Evolutionary conservation across 2,797 vertebrate genomes (phyloP).

Genomic region (Gymnothorax javanicus): DNA sequence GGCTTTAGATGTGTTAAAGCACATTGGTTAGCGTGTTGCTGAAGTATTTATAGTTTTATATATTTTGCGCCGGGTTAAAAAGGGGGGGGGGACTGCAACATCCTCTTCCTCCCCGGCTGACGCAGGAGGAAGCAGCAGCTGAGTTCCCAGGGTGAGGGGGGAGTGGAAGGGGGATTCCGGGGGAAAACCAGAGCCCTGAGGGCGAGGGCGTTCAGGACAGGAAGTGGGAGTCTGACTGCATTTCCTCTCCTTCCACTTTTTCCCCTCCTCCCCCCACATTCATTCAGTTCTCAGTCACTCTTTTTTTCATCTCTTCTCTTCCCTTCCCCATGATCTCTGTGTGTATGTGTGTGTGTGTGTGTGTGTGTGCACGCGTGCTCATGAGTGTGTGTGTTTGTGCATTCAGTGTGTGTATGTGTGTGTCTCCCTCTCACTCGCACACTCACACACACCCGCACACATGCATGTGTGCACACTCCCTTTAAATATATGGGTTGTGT

Average conservation of each 20-base stretch:
- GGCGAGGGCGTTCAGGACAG: no score
- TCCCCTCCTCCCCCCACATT: neutral
- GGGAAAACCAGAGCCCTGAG: neutral
- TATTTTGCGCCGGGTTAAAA: neutral
- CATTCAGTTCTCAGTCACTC: neutral
- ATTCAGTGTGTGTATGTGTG: neutral
- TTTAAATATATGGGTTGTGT: no score
- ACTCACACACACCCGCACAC: no score
- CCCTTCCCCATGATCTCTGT: neutral
- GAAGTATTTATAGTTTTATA: neutral
- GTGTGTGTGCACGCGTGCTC: neutral
- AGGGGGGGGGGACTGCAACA: neutral
- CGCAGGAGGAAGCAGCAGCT: conserved; percentile 10
- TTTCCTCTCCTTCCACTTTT: conserved; percentile 13
- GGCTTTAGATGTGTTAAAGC: neutral
- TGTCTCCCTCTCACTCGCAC: neutral
- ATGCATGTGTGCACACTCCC: neutral
- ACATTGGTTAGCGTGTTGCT: neutral
- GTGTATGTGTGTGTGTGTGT: neutral
- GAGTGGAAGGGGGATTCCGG: neutral
- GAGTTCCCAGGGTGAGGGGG: conserved; percentile 8
- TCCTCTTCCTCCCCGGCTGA: conserved; percentile 36
- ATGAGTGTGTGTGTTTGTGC: neutral
- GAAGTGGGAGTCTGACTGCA: neutral
- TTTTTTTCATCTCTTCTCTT: neutral